phyloP scores from a whole-genome alignment of 2,113 vertebrate species.

The Tetraodon nigroviridis region DNA sequence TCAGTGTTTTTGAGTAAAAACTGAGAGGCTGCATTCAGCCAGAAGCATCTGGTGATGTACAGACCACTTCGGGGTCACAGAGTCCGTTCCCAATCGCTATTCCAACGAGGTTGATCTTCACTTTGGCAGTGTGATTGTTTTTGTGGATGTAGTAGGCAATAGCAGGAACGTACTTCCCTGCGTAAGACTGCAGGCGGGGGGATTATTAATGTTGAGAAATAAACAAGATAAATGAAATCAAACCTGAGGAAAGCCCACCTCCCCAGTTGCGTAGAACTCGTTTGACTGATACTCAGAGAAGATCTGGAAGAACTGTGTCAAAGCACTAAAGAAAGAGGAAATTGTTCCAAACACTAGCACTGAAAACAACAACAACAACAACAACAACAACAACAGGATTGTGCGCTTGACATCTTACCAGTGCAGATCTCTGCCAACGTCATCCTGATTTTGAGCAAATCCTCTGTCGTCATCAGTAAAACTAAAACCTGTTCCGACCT shows the following conservation, averaged over 20 bases:
- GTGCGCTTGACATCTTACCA: conserved; percentile 53
- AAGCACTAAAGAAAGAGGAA: conserved; percentile 60
- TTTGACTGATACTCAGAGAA: conserved; percentile 83
- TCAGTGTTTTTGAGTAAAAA: no score
- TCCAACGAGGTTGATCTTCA: conserved; percentile 81
- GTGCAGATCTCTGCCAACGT: conserved; percentile 77
- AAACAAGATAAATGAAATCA: background rate
- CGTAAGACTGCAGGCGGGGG: conserved; percentile 67
- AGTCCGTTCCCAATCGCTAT: conserved; percentile 78
- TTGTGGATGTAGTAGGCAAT: conserved; percentile 79
- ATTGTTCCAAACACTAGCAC: background rate
- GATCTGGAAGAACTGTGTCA: conserved; percentile 80
- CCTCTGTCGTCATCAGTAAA: conserved; percentile 70
- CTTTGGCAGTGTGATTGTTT: conserved; percentile 70
- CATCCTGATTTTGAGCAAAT: conserved; percentile 74
- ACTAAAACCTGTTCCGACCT: conserved; percentile 84
- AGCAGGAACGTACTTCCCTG: conserved; percentile 80
- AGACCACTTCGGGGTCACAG: conserved; percentile 76
- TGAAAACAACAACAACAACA: background rate
- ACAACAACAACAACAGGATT: background rate
- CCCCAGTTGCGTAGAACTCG: conserved; percentile 80
- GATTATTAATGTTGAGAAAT: background rate
- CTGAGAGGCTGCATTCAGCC: no score
- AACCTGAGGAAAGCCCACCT: conserved; percentile 62
- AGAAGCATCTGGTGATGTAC: no score